A percentile compares a stretch with the other conserved stretches of the same genome.
Conservation (phyloP, 2,113 vertebrate species). For the Caloenas nicobarica region DNA sequence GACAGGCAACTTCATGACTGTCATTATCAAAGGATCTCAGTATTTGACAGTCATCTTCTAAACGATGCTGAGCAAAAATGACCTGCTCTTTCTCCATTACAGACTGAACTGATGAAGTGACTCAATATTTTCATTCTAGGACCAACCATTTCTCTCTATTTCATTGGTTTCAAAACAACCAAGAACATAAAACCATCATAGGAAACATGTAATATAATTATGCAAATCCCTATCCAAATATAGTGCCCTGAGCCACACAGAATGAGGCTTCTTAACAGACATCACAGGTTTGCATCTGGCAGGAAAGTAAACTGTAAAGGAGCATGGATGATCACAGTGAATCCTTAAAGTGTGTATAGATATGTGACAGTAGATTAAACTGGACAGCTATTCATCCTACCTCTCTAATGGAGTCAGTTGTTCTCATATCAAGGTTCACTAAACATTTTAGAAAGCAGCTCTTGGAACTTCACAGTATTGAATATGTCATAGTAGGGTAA, state of each 20-base stretch:
- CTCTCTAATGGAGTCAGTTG: not conserved
- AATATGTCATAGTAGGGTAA: not conserved
- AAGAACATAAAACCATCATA: not conserved
- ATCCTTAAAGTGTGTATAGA: not conserved
- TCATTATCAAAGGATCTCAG: not conserved
- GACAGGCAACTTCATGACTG: not conserved
- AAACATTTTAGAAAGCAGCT: not conserved
- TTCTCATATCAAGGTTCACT: not conserved
- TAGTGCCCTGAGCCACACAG: not conserved
- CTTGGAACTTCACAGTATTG: not conserved
- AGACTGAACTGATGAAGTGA: not conserved
- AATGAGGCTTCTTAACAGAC: not conserved
- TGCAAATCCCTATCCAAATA: not conserved
- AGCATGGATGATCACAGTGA: not conserved
- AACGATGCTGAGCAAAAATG: not conserved
- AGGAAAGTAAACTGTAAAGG: not conserved
- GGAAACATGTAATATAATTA: not conserved
- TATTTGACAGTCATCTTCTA: not conserved
- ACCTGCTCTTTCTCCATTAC: not conserved
- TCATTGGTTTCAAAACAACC: not conserved
- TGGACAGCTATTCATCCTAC: not conserved
- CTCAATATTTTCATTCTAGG: not conserved
- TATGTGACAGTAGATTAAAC: not conserved
- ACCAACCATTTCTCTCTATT: not conserved
- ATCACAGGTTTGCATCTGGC: not conserved